Evolutionary conservation across 2,888 invertebrate species (phyloP).

Genomic region (Ptychoptera contaminata): DNA sequence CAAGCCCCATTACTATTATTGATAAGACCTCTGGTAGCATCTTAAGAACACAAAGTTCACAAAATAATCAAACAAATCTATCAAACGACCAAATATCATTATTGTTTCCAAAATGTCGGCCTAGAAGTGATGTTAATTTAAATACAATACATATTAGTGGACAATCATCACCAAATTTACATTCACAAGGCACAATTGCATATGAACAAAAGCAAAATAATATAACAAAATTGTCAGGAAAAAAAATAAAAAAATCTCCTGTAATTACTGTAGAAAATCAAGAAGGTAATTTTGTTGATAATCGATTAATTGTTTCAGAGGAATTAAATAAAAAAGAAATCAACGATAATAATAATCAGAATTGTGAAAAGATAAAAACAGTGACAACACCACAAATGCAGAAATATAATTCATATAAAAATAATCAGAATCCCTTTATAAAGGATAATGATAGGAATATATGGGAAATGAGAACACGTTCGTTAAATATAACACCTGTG

Average conservation of each 20-base stretch:
- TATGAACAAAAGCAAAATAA: slow-evolving; percentile 12
- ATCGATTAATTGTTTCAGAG: no score
- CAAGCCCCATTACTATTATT: no score
- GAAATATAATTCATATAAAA: slow-evolving; percentile 4
- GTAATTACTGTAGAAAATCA: no score
- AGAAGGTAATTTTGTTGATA: no score
- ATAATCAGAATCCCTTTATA: slow-evolving; percentile 11
- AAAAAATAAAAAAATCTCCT: slow-evolving; percentile 1
- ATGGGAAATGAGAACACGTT: slow-evolving; percentile 29
- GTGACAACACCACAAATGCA: not conserved
- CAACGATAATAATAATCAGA: no score
- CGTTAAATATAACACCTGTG: slow-evolving; percentile 23
- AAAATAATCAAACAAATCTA: slow-evolving; percentile 14
- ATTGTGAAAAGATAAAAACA: not conserved
- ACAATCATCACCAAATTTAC: not conserved
- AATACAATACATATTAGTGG: slow-evolving; percentile 18
- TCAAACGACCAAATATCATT: slow-evolving; percentile 61
- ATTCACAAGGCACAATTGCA: slow-evolving; percentile 16
- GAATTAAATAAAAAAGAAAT: no score
- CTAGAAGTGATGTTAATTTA: slow-evolving; percentile 43
- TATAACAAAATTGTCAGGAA: not conserved
- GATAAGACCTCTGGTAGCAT: no score
- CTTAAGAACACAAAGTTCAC: no score
- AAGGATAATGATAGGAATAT: slow-evolving; percentile 22
- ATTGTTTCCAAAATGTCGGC: slow-evolving; percentile 77